Conservation (phyloP, 2,797 vertebrate genomes). For the Chelon auratus region DNA sequence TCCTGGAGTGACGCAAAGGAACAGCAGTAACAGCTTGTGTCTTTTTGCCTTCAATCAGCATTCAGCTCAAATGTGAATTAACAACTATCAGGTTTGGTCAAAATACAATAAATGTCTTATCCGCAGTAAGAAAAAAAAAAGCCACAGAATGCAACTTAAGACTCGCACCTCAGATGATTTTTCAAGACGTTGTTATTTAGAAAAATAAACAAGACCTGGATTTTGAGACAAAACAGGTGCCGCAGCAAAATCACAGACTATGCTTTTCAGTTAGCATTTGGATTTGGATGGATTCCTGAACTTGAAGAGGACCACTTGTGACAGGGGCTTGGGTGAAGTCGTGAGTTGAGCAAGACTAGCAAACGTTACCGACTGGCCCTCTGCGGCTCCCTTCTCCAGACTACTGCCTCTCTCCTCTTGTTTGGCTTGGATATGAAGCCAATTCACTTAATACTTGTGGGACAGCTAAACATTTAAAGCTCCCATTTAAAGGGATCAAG, state of each 20-base stretch:
- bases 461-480: slow-evolving; percentile 84
- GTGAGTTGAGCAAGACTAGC: slow-evolving; percentile 77
- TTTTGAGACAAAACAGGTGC: slow-evolving; percentile 70
- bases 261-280: slow-evolving; percentile 64
- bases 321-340: slow-evolving; percentile 72
- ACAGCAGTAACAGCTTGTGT: slow-evolving; percentile 43
- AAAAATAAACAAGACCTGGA: slow-evolving; percentile 48
- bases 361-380: slow-evolving; percentile 70
- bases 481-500: slow-evolving; percentile 85
- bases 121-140: not conserved
- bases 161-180: slow-evolving; percentile 27
- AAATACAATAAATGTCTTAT: slow-evolving; percentile 23
- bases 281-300: slow-evolving; percentile 65
- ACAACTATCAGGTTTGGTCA: slow-evolving; percentile 32
- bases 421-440: slow-evolving; percentile 82
- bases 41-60: slow-evolving; percentile 32
- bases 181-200: slow-evolving; percentile 31
- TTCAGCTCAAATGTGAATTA: slow-evolving; percentile 38
- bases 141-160: slow-evolving; percentile 31
- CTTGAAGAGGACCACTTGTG: slow-evolving; percentile 73
- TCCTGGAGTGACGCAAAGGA: slow-evolving; percentile 39
- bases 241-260: slow-evolving; percentile 48
- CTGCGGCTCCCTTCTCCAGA: slow-evolving; percentile 73
- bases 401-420: slow-evolving; percentile 80
- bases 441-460: slow-evolving; percentile 84